Conservation (phyloP, 2,797 vertebrate species). For the Poecilia gillii region DNA sequence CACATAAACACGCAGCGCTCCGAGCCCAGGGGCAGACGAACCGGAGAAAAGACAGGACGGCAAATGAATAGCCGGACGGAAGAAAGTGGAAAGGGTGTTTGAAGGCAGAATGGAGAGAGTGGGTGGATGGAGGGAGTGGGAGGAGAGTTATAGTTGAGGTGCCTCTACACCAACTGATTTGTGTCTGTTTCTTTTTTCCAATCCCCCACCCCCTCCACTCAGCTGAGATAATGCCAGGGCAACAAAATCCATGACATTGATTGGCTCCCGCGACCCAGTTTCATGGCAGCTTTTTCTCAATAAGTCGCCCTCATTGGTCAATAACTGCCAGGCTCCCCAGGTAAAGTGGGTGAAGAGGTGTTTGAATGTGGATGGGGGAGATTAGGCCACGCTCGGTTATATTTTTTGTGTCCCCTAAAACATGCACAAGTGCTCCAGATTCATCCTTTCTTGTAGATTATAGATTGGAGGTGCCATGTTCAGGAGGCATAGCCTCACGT, state of each 20-base stretch:
- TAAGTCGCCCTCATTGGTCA: conserved; percentile 76
- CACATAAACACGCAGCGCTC: conserved; percentile 57
- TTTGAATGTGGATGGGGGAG: conserved; percentile 19
- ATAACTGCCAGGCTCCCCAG: conserved; percentile 73
- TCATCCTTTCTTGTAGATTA: conserved; percentile 50
- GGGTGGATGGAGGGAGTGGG: conserved; percentile 60
- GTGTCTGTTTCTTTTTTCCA: conserved; percentile 58
- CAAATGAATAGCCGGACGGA: conserved; percentile 69
- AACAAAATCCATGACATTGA: conserved; percentile 82
- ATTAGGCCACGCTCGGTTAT: conserved; percentile 42
- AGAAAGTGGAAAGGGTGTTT: conserved; percentile 57
- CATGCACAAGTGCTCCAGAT: conserved; percentile 41
- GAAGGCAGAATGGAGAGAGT: conserved; percentile 55
- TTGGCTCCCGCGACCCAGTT: conserved; percentile 79
- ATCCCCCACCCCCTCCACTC: conserved; percentile 24
- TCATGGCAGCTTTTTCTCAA: conserved; percentile 82
- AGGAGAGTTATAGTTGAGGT: conserved; percentile 55
- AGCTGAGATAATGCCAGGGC: conserved; percentile 77
- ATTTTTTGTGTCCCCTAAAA: conserved; percentile 52
- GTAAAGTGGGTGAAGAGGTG: conserved; percentile 58
- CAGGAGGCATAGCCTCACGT: conserved; percentile 55
- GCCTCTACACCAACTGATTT: conserved; percentile 67
- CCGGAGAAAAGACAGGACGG: conserved; percentile 65
- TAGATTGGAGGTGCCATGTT: conserved; percentile 59
- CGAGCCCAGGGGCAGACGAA: conserved; percentile 73